Conservation (phyloP, 2,888 invertebrate genomes). For the Adelphocoris suturalis region DNA sequence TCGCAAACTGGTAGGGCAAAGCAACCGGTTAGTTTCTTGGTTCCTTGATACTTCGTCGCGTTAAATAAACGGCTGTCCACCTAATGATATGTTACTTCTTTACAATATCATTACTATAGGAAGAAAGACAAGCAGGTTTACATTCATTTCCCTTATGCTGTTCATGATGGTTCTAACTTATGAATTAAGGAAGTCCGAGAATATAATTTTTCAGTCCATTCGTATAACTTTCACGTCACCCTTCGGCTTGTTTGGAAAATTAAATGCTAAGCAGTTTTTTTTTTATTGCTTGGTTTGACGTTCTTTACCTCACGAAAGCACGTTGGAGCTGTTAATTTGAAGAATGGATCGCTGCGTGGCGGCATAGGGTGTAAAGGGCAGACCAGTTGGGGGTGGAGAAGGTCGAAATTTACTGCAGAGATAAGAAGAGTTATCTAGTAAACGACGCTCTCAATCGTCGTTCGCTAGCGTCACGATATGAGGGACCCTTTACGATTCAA, state of each 20-base stretch:
- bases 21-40: no score
- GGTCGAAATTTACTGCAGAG: conserved; percentile 29
- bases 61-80: no score
- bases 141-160: no score
- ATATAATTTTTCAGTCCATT: no score
- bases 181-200: no score
- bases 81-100: no score
- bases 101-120: no score
- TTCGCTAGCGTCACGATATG: conserved; percentile 18
- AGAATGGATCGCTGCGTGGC: conserved; percentile 20
- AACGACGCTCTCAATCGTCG: conserved; percentile 28
- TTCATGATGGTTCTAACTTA: no score
- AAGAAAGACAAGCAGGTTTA: no score
- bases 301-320: conserved; percentile 24
- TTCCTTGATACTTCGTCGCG: no score
- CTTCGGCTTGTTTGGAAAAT: neutral
- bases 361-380: neutral
- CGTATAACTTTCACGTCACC: no score
- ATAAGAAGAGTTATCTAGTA: conserved; percentile 28
- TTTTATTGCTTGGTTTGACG: conserved; percentile 1
- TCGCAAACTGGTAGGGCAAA: no score
- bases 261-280: conserved; percentile 19
- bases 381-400: conserved; percentile 1
- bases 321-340: conserved; percentile 25
- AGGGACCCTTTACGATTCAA: conserved; percentile 10